Evolutionary conservation across 2,888 invertebrate species (phyloP), one percentile per base, ranked within the genome.

Genomic region (Julus scanicus): DNA sequence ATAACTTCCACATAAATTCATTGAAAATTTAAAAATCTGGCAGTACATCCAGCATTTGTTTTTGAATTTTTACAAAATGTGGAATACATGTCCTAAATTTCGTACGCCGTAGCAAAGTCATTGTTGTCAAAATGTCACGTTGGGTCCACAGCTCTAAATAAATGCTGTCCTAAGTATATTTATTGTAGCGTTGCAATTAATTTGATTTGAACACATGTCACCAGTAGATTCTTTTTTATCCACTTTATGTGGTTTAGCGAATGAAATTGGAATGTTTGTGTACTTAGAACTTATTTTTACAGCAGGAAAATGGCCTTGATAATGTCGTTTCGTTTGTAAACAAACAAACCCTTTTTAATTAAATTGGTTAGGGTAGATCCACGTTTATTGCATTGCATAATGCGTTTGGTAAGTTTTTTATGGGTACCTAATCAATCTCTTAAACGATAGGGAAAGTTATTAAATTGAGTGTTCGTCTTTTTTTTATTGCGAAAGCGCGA

Each of bases 301-400:
- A 20, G 63, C 1, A n/a, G 20, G n/a, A n/a, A 63, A 63, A 20
- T n/a, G 63, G 20, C 63, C 71, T 71, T 71, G 71, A 20, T 20
- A 71, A 20, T n/a, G 29, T 29, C 11, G 29, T 29, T 29, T 71
- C 11, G 29, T 29, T 29, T 71, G 71, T 71, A 29, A 71, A 71
- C 11, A 20, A 71, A 4, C 71, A 20, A 57, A 17, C 71, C 8
- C 8, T 71, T 71, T 71, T 71, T 71, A 71, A 71, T 71, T 71
- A 71, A 71, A 71, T 71, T 71, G 29, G 29, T 71, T 9, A 29
- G 9, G 71, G 29, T 29, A 29, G 17, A 17, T 15, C 29, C 71
- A 29, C n/a, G 71, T 71, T 71, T 71, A 71, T 71, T 71, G 71
- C 71, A 71, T 29, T 20, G 71, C 71, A 29, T 71, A 29, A 71